phyloP scores from a whole-genome alignment of 2,888 invertebrate genomes.

The Drosophila peninsularis region DNA sequence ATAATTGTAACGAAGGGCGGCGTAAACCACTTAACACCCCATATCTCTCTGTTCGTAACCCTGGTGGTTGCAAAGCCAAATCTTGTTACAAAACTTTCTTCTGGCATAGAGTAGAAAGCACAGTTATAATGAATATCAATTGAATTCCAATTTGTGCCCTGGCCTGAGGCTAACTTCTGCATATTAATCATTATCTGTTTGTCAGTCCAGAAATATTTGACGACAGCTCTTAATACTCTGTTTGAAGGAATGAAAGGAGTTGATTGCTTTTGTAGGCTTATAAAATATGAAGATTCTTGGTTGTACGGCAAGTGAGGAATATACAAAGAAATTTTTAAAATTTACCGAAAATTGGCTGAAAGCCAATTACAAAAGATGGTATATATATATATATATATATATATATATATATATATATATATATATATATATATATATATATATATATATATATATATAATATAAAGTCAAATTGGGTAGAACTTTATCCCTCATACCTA shows the following conservation, averaged over 20 bases:
- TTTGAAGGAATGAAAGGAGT: neutral
- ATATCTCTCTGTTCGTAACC: slow-evolving; percentile 44
- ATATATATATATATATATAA: neutral
- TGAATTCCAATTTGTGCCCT: slow-evolving; percentile 67
- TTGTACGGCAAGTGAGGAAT: no score
- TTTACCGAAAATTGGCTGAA: no score
- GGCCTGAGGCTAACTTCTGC: neutral
- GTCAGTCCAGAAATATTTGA: slow-evolving; percentile 10
- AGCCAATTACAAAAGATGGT: neutral
- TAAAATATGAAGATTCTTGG: no score
- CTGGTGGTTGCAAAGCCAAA: slow-evolving; percentile 67
- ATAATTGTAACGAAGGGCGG: slow-evolving; percentile 60
- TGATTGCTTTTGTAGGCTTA: neutral
- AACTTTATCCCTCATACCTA: neutral
- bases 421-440: neutral
- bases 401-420: neutral
- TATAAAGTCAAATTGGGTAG: no score
- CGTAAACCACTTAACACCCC: slow-evolving; percentile 77
- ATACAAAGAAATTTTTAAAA: no score
- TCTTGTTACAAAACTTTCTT: slow-evolving; percentile 17
- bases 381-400: neutral
- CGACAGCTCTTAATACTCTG: neutral
- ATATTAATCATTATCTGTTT: slow-evolving; percentile 40
- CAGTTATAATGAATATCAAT: slow-evolving; percentile 82
- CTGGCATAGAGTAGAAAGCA: slow-evolving; percentile 16